Conservation (phyloP, 2,888 invertebrate genomes). For the Ptychoptera albimana region DNA sequence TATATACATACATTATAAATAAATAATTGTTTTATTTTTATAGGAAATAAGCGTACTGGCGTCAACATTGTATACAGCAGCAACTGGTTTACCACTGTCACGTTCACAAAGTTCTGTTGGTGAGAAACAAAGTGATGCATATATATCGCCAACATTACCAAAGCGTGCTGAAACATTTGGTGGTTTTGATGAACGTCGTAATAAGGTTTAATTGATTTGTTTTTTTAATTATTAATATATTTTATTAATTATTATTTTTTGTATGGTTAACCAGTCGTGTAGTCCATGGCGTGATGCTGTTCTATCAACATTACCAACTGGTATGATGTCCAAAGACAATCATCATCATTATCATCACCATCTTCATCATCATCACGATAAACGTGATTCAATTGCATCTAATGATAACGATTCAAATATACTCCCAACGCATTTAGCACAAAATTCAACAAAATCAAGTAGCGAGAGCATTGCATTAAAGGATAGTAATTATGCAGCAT, state of each 20-base stretch:
- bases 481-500: constrained; percentile 43
- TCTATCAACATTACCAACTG: constrained; percentile 31
- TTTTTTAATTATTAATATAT: not conserved
- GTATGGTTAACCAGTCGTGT: constrained; percentile 13
- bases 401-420: constrained; percentile 5
- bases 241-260: constrained; percentile 1
- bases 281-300: constrained; percentile 34
- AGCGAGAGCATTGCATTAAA: constrained; percentile 18
- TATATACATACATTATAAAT: constrained; percentile 9
- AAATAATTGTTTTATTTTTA: constrained; percentile 17
- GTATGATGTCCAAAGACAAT: constrained; percentile 20
- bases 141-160: constrained; percentile 73
- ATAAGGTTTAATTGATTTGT: constrained; percentile 17
- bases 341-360: constrained; percentile 7
- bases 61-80: constrained; percentile 49
- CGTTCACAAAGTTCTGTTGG: constrained; percentile 89
- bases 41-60: constrained; percentile 63
- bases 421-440: not conserved
- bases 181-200: constrained; percentile 61
- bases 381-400: constrained; percentile 10
- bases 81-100: constrained; percentile 57
- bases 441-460: constrained; percentile 17
- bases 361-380: not conserved
- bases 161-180: constrained; percentile 93
- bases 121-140: constrained; percentile 75